Conservation (phyloP, 2,797 vertebrate species). For the Anomalospiza imberbis region DNA sequence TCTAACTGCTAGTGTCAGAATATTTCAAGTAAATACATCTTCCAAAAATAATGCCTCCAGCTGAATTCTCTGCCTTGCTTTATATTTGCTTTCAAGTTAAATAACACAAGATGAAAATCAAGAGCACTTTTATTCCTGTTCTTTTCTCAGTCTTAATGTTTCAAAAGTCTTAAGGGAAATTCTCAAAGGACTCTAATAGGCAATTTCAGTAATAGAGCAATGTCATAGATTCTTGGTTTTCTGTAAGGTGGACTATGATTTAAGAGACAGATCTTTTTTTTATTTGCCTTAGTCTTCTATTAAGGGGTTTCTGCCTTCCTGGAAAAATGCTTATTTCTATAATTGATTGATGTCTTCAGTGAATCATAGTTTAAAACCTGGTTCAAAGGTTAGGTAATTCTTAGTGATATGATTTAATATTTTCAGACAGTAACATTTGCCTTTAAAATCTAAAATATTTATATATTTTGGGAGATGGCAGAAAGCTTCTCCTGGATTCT, state of each 20-base stretch:
- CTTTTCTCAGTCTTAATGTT: neutral
- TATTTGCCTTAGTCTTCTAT: neutral
- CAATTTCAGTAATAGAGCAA: constrained; percentile 31
- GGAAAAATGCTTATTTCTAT: constrained; percentile 38
- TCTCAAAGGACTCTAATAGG: constrained; percentile 23
- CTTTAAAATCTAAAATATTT: neutral
- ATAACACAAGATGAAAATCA: neutral
- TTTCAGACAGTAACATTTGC: constrained; percentile 2
- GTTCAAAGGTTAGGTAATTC: constrained; percentile 44
- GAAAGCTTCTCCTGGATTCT: neutral
- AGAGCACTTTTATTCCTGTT: neutral
- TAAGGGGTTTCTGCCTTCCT: constrained; percentile 37
- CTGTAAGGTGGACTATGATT: constrained; percentile 13
- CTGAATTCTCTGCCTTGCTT: neutral
- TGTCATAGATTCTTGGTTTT: constrained; percentile 39
- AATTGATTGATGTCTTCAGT: constrained; percentile 32
- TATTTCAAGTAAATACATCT: neutral
- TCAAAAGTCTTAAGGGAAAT: neutral
- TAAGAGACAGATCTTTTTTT: constrained; percentile 15
- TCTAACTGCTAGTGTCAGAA: neutral
- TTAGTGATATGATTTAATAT: constrained; percentile 25
- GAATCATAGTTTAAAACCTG: constrained; percentile 17
- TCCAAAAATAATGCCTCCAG: neutral
- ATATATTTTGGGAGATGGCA: neutral
- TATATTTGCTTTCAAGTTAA: constrained; percentile 31